These are phyloP conservation scores for Ophion slaviceki DNA, from an alignment of 2,888 invertebrate species.

Conservation along the genomic window DNA sequence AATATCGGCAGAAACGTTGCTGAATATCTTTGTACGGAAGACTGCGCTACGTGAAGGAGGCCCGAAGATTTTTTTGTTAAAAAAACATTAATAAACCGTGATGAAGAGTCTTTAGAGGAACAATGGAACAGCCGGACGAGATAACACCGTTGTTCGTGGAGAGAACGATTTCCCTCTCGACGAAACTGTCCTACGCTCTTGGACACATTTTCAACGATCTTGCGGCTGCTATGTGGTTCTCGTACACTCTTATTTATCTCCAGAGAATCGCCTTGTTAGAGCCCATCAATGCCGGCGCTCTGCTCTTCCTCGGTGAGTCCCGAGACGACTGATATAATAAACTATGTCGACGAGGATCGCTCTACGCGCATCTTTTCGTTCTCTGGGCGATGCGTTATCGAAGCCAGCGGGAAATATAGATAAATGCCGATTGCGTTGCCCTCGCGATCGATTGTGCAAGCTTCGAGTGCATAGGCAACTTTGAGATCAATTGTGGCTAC, in stretches of 20 bases:
- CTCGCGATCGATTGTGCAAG: background rate
- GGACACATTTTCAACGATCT: conserved; percentile 84
- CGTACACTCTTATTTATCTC: conserved; percentile 83
- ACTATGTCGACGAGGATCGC: background rate
- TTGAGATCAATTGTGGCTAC: background rate
- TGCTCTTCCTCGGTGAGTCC: conserved; percentile 79
- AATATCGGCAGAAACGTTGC: background rate
- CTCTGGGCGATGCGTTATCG: background rate
- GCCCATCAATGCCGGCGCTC: conserved; percentile 79
- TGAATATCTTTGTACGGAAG: background rate
- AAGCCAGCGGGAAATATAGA: background rate
- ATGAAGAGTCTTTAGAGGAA: conserved; percentile 39
- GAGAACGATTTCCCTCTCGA: conserved; percentile 72
- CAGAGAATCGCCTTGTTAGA: conserved; percentile 80
- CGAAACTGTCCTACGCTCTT: conserved; percentile 80
- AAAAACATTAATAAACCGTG: background rate
- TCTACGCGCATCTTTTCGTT: background rate
- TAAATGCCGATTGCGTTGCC: background rate
- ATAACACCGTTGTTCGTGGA: conserved; percentile 73
- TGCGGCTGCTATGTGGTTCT: conserved; percentile 84
- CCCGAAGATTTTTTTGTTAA: background rate
- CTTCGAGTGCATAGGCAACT: background rate
- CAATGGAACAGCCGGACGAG: conserved; percentile 69
- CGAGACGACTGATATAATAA: background rate
- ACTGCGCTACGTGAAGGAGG: no score